These are phyloP conservation scores for Cataglyphis cursor DNA, from an alignment of 2,888 invertebrate genomes.

Conservation along the genomic window DNA sequence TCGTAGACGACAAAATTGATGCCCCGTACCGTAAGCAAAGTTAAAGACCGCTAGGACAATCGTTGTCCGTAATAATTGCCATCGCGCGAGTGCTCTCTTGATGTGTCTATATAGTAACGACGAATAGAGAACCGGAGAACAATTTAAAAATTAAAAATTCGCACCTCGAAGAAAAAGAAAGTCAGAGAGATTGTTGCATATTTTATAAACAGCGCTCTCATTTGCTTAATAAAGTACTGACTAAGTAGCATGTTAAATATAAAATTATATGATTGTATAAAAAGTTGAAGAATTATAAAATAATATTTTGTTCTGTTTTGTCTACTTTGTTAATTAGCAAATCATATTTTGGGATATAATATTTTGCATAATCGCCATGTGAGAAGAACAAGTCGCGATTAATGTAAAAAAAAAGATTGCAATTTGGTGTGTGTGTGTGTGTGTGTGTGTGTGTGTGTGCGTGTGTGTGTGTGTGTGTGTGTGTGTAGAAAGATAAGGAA, in stretches of 20 bases:
- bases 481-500: constrained; percentile 62
- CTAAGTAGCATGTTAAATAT: neutral
- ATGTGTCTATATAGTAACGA: constrained; percentile 17
- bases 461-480: neutral
- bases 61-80: constrained; percentile 83
- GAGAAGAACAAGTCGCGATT: neutral
- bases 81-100: constrained; percentile 67
- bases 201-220: neutral
- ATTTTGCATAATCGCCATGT: neutral
- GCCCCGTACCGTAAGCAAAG: constrained; percentile 84
- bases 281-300: neutral
- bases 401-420: neutral
- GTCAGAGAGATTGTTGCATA: neutral
- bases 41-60: constrained; percentile 86
- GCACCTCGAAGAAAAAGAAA: constrained; percentile 24
- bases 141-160: constrained; percentile 35
- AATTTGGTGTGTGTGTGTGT: constrained; percentile 34
- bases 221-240: neutral
- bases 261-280: neutral
- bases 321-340: neutral
- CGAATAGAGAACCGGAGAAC: neutral
- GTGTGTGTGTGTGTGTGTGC: too few species aligned
- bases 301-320: neutral
- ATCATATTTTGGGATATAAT: neutral
- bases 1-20: constrained; percentile 84